phyloP scores from a whole-genome alignment of 2,113 vertebrate species.

The Cyanoramphus novaezelandiae region DNA sequence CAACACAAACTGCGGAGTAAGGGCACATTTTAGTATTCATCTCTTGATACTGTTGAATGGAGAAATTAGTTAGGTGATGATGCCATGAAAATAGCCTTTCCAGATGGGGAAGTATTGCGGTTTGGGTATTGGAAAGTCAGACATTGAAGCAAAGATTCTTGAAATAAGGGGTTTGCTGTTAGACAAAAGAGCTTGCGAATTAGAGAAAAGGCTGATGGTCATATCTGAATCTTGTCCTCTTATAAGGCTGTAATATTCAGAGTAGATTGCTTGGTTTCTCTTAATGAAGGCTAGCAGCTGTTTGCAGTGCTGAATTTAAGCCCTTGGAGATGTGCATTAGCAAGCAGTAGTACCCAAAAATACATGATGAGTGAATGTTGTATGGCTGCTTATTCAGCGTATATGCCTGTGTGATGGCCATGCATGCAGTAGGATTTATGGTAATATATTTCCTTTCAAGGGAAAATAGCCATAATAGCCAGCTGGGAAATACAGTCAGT shows the following conservation, averaged over 20 bases:
- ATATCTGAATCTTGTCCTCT: background rate
- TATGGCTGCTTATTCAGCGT: background rate
- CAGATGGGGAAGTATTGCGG: background rate
- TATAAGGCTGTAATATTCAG: background rate
- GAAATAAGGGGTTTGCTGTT: background rate
- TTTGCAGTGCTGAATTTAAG: slow-evolving; percentile 5
- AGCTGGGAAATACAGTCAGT: background rate
- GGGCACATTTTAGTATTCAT: background rate
- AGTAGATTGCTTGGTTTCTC: background rate
- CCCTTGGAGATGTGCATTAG: slow-evolving; percentile 10
- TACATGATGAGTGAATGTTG: background rate
- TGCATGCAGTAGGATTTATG: background rate
- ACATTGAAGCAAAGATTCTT: background rate
- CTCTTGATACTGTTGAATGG: background rate
- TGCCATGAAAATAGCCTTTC: background rate
- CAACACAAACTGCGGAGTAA: background rate
- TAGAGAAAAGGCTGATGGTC: background rate
- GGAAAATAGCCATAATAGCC: background rate
- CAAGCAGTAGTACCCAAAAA: background rate
- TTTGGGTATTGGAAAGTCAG: background rate
- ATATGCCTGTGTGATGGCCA: background rate
- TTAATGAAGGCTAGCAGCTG: slow-evolving; percentile 40
- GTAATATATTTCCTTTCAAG: background rate
- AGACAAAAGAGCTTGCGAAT: background rate
- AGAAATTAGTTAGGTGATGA: background rate